Base-by-base conservation (phyloP, 1,140 invertebrate species). In the Drosophila prosaltans region DNA sequence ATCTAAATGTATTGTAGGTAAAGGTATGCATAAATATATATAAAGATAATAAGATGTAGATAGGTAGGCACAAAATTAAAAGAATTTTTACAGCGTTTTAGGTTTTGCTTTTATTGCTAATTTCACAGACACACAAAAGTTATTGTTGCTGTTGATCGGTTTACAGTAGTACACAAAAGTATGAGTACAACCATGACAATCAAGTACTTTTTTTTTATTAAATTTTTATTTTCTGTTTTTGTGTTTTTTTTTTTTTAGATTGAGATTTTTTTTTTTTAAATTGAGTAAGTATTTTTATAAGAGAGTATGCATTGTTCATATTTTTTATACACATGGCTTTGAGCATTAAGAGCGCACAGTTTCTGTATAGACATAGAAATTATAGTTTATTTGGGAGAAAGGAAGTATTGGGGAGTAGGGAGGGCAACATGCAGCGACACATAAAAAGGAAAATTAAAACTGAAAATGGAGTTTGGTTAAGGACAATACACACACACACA, bases 31-130 rank as follows among this genome's bases (percentile, higher is more conserved):
- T 24, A 11, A 21, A 36, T 26, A 28, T 54, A 6, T 58, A 66
- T 30, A 28, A 30, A 60, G 30, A 55, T 67, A 66, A 67, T 69
- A 41, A 48, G 39, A 68, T 65, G 1, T 16, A 28, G 41, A 60
- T 45, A 40, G 58, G 41, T 32, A 51, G 51, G 45, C 73, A 76
- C 60, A 55, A 36, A 62, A 65, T 66, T 74, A 55, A 78, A 41
- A 82, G 55, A 80, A 74, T 78, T 51, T 72, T 72, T 83, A 83
- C 83, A 83, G 83, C 83, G 54, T 72, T 69, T 63, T 83, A 74
- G 69, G 73, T 63, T 88, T 89, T 80, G 73, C 69, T 89, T 88
- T 86, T 86, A 88, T 88, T 88, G 80, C 83, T 88, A 88, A 69
- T 80, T 78, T 89, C 73, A 89, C 83, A 86, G 76, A 88, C 83